Base-by-base conservation (phyloP, 2,797 vertebrate species). In the Chelon auratus region DNA sequence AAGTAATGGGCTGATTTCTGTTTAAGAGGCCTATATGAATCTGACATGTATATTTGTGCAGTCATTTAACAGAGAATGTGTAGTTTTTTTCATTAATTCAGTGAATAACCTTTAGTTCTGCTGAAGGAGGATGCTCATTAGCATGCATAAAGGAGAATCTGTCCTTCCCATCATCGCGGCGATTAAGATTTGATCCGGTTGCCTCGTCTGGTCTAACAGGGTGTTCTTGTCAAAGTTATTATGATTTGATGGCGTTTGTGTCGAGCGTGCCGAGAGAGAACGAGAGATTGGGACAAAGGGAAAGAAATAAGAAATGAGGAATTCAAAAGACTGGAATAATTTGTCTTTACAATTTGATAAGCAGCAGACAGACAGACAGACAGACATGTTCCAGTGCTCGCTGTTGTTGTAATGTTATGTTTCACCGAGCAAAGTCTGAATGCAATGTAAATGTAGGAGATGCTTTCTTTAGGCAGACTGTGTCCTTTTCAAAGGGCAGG, bases 141-240 rank as follows among this genome's bases (percentile, higher is more conserved):
- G 33, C 39, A 78, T 87, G 71, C 79, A 71, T 0, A 36, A 73
- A 67, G 12, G 24, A 72, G 52, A 68, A 73, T 63, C 48, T 66
- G 70, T 76, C 58, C 76, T 67, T 70, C 66, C 20, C 65, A 73
- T 82, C 77, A 72, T 68, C 0, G 5, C 33, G 47, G 42, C 76
- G 70, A 87, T 88, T 83, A 83, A 66, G 75, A 86, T 83, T 78
- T 77, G 67, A 82, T 89, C 80, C 3, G 62, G 59, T 77, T 62
- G 60, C 71, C 74, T 77, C 26, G 58, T 36, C 58, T 77, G 33
- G 26, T 86, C 50, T 65, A 75, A 78, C 60, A 78, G 56, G 62
- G 63, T 84, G 73, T 78, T 86, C 56, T 66, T 73, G 56, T 78
- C 66, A 81, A 84, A 86, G 62, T 42, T 77, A 73, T 77, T 71